Percentiles rank a stretch among this genome's conserved stretches.
These are phyloP conservation scores for Cyanocitta stelleri DNA, from an alignment of 2,113 vertebrate species.

Conservation along the genomic window DNA sequence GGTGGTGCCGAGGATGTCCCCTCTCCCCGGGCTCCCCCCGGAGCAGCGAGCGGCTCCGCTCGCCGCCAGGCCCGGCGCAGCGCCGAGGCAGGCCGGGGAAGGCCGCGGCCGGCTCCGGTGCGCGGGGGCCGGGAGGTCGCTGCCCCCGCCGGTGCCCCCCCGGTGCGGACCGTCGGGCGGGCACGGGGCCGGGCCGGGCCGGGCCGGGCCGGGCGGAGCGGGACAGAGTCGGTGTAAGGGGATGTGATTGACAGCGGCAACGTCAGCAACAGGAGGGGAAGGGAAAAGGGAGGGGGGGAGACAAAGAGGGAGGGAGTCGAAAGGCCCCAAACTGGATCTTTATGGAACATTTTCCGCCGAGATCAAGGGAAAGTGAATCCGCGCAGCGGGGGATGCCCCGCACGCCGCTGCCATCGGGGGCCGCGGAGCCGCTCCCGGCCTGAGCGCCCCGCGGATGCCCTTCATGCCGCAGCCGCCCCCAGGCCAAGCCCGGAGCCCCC, in stretches of 20 bases:
- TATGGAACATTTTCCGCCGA: constrained; percentile 61
- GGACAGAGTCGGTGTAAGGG: background rate
- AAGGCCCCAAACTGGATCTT: constrained; percentile 72
- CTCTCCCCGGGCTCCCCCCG: background rate
- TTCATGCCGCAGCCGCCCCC: constrained; percentile 35
- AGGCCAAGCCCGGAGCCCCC: constrained; percentile 4
- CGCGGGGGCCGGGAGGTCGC: no score
- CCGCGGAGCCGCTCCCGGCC: constrained; percentile 21
- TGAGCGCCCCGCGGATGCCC: constrained; percentile 36
- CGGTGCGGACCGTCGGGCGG: no score
- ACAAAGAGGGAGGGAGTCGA: constrained; percentile 59
- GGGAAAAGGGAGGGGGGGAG: constrained; percentile 52
- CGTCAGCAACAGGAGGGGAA: constrained; percentile 64
- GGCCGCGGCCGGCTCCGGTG: background rate
- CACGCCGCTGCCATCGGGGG: constrained; percentile 39
- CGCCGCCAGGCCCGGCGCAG: background rate
- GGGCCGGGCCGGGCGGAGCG: background rate
- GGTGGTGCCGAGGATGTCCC: background rate
- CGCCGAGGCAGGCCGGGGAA: background rate
- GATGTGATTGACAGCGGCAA: constrained; percentile 66
- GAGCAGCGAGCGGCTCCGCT: background rate
- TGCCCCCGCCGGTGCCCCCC: no score
- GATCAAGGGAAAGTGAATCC: constrained; percentile 71
- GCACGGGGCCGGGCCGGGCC: background rate
- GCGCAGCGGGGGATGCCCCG: constrained; percentile 43